Evolutionary conservation across 2,113 vertebrate genomes (phyloP), one percentile per base, ranked within the genome.

Genomic region (Spermophilus dauricus): DNA sequence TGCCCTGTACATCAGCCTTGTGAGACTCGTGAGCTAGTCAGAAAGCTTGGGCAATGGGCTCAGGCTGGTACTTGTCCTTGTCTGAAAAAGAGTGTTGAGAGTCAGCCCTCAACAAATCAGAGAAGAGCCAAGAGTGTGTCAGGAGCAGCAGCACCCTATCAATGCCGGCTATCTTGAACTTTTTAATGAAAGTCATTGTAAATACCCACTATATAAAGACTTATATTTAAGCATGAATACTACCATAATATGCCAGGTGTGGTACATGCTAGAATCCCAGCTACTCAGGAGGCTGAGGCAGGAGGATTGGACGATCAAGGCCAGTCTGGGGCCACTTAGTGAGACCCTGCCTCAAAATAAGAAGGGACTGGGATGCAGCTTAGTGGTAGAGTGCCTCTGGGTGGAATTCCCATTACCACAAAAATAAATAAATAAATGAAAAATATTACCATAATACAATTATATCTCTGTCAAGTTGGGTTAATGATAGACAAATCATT

Each of bases 151-250:
- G 42, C 9, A 2, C 32, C 45, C 24, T 85, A 0, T 53, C 17
- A 17, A 2, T 37, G 83, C 32, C 45, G 26, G 58, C 37, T 28
- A 4, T 82, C 88, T 65, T 84, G 48, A 94, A 77, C 69, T 53
- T 84, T 87, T 81, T 87, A 18, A 39, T 86, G 76, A 61, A 67
- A 82, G 58, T 93, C 30, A 18, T 65, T 92, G 11, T 81, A 20
- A 42, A 51, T 56, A 24, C 32, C 67, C 10, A 34, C 12, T 37
- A 22, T 22, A 4, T 58, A 63, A 37, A 83, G 30, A 73, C 16
- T 53, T 2, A 42, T 69, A 30, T 63, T 90, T 77, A 81, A 65
- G n/a, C 72, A 7, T 58, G 86, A 63, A 63, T 63, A 63, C 18
- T 58, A 58, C 56, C 20, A 58, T 58, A 58, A 58, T 22, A 58